Evolutionary conservation across 2,888 invertebrate genomes (phyloP), one percentile per base, ranked within the genome.

Genomic region (Tetrapedia diversipes): DNA sequence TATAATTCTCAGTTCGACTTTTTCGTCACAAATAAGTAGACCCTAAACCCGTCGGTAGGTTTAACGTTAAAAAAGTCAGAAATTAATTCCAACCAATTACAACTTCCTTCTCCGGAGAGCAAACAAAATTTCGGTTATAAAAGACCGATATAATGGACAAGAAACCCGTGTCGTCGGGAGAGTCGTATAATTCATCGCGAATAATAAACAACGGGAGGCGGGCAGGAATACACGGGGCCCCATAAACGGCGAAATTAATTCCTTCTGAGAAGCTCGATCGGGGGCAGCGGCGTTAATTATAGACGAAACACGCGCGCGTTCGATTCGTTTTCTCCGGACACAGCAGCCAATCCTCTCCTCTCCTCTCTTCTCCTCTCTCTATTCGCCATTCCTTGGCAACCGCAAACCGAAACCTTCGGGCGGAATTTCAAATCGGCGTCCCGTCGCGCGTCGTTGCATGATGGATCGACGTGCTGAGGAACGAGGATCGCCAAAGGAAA

Each of bases 381-480:
- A n/a, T n/a, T n/a, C n/a, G n/a, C n/a, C n/a, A n/a, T n/a, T n/a
- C n/a, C n/a, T n/a, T n/a, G n/a, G n/a, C n/a, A n/a, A n/a, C n/a
- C n/a, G n/a, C n/a, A n/a, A n/a, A n/a, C n/a, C n/a, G 49, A 72
- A 60, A 49, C 47, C 57, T 67, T 53, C n/a, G 19, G 70, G 45
- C 64, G 49, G 69, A 77, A 72, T 73, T 77, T 66, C 45, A 53
- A 70, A 78, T 63, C 72, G 57, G 69, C 34, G 22, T 76, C 80
- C 80, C 80, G 80, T 56, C 57, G 80, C 68, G 80, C 49, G 68
- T 80, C 80, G 75, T 70, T 71, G 37, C 57, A 80, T 80, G 80
- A 80, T 77, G 73, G 73, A 80, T 80, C 72, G 71, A 41, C 51
- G 19, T n/a, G 29, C 29, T 54, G 22, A 24, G 2, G 63, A 56